phyloP scores from a whole-genome alignment of 2,888 invertebrate species.

The Eugnorisma glareosa region DNA sequence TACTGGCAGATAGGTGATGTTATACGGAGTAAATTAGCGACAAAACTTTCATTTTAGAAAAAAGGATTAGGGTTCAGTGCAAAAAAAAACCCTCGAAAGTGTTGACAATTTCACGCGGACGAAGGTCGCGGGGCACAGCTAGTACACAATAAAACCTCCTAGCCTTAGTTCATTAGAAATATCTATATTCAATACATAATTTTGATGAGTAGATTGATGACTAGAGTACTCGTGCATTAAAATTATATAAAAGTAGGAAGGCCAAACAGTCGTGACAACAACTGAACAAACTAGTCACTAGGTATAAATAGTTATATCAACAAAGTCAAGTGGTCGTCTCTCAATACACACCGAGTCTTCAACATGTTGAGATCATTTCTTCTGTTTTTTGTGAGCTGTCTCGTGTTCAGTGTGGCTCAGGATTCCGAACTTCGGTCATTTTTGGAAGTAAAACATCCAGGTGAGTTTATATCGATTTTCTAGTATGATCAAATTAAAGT shows the following conservation, averaged over 20 bases:
- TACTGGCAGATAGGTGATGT: no score
- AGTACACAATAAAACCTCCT: no score
- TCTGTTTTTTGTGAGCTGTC: slow-evolving; percentile 12
- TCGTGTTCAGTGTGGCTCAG: neutral
- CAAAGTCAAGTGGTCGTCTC: neutral
- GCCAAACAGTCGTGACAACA: neutral
- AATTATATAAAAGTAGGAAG: neutral
- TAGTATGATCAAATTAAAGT: neutral
- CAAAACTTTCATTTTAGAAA: no score
- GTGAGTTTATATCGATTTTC: neutral
- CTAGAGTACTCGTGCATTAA: neutral
- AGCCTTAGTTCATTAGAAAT: neutral
- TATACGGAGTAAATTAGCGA: no score
- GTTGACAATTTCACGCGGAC: no score
- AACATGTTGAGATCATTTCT: slow-evolving; percentile 20
- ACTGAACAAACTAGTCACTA: neutral
- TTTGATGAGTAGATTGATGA: no score
- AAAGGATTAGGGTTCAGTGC: no score
- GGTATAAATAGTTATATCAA: slow-evolving; percentile 8
- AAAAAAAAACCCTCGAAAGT: no score
- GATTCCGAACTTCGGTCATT: neutral
- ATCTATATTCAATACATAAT: neutral
- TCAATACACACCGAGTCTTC: neutral
- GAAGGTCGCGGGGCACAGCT: no score
- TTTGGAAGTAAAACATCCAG: neutral